Percentiles rank a stretch among this genome's conserved stretches.
Evolutionary conservation across 2,113 vertebrate species (phyloP).

Genomic region (Fulica atra): DNA sequence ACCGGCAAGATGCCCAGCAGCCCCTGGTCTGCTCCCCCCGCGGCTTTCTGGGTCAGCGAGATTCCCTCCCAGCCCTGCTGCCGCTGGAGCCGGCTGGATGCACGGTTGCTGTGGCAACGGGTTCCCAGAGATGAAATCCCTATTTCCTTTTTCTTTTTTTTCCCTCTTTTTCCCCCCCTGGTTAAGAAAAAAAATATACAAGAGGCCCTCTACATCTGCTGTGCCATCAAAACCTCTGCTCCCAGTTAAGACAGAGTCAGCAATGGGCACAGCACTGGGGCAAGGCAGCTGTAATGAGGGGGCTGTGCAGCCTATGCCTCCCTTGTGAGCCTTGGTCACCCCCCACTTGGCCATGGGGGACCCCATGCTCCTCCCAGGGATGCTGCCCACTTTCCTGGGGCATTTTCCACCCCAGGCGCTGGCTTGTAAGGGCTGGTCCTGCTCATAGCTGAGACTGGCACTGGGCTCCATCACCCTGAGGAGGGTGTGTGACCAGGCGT

Average conservation of each 20-base stretch:
- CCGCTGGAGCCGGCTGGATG: constrained; percentile 62
- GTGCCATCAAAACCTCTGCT: fast-evolving
- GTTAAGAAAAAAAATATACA: background rate
- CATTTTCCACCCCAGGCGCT: fast-evolving
- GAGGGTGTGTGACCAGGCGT: background rate
- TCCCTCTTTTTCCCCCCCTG: background rate
- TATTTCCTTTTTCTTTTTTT: background rate
- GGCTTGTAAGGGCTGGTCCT: background rate
- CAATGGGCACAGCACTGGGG: fast-evolving
- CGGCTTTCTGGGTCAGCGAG: constrained; percentile 65
- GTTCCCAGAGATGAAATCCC: constrained; percentile 59
- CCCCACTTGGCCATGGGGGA: background rate
- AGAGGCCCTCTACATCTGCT: background rate
- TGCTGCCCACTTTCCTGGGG: background rate
- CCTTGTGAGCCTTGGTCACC: fast-evolving
- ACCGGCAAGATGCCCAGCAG: fast-evolving
- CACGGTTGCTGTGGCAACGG: constrained; percentile 69
- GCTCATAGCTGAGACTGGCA: background rate
- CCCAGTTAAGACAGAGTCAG: background rate
- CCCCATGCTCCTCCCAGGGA: background rate
- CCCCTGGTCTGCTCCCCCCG: background rate
- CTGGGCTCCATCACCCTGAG: background rate
- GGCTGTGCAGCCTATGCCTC: fast-evolving
- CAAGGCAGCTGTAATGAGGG: background rate
- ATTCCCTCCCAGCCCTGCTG: constrained; percentile 47